These are phyloP conservation scores for Monodelphis domestica DNA, from an alignment of 2,797 vertebrate genomes.

Conservation along the genomic window DNA sequence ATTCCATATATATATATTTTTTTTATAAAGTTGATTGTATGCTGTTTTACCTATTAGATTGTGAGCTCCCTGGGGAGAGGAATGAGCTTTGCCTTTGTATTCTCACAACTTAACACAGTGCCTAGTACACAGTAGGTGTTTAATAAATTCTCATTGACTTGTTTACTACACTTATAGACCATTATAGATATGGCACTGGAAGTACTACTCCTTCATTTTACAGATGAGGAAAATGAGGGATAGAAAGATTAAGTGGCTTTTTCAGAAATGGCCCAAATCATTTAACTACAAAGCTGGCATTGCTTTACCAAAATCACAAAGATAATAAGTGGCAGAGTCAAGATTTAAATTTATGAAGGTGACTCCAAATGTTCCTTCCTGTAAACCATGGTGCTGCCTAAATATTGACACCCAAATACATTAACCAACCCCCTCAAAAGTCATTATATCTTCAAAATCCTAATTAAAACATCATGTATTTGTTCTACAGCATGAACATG, in stretches of 20 bases:
- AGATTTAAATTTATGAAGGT: neutral
- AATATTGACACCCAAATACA: neutral
- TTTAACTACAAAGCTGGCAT: neutral
- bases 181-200: neutral
- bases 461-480: neutral
- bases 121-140: neutral
- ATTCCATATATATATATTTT: neutral
- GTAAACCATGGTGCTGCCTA: neutral
- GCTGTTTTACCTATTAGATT: neutral
- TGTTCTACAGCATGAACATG: neutral
- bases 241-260: neutral
- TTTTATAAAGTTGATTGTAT: neutral
- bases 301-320: neutral
- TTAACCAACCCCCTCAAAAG: neutral
- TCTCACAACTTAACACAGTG: neutral
- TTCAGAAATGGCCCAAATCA: neutral
- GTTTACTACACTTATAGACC: neutral
- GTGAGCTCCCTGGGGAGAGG: neutral
- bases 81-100: neutral
- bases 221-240: neutral
- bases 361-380: neutral
- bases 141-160: neutral
- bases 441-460: neutral
- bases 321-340: neutral
- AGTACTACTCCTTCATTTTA: neutral